Conservation (phyloP, 1,140 invertebrate genomes). For the Caenorhabditis inopinata region DNA sequence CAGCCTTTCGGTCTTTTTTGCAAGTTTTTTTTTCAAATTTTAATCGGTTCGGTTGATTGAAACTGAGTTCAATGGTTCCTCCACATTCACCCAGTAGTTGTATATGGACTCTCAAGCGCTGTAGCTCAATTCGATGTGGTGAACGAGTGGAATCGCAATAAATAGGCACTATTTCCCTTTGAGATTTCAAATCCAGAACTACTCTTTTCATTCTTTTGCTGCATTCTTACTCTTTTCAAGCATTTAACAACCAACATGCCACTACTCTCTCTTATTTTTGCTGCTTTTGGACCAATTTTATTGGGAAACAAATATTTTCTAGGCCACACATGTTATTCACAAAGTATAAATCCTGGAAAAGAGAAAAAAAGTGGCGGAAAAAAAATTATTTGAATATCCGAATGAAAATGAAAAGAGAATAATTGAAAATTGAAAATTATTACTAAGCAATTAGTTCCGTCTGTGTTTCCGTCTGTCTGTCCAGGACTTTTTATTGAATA, state of each 20-base stretch:
- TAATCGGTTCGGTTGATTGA: neutral
- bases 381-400: too few relatives aligned
- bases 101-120: neutral
- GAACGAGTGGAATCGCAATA: constrained; percentile 27
- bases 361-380: neutral
- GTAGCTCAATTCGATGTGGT: constrained; percentile 20
- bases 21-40: neutral
- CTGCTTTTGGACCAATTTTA: constrained; percentile 8
- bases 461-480: too few relatives aligned
- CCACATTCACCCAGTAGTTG: neutral
- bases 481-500: too few relatives aligned
- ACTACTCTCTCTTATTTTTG: constrained; percentile 16
- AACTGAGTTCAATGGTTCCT: too few relatives aligned
- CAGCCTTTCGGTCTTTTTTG: neutral
- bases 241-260: neutral
- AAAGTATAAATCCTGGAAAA: neutral
- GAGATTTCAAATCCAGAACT: constrained; percentile 10
- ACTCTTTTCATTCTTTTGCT: neutral
- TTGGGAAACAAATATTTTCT: too few relatives aligned
- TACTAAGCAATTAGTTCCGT: too few relatives aligned
- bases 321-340: constrained; percentile 9
- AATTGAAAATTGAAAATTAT: too few relatives aligned
- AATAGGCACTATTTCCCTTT: constrained; percentile 29
- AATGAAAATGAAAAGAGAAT: too few relatives aligned
- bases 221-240: neutral